Percentiles rank a stretch among this genome's conserved stretches.
Conservation (phyloP, 1,140 invertebrate genomes). For the Nomia melanderi region DNA sequence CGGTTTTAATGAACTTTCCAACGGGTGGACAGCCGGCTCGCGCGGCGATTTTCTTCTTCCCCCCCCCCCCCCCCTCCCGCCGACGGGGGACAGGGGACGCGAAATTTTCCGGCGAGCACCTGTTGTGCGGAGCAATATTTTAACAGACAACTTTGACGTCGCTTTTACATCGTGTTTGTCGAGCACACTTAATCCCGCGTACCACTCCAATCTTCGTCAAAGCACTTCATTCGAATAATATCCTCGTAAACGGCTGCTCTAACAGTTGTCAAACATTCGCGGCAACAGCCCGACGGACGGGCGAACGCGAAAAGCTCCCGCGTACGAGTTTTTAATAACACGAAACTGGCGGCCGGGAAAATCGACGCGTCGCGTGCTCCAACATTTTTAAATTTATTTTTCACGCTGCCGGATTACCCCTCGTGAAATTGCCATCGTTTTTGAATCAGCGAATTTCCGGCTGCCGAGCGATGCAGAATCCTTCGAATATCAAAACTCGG, state of each 20-base stretch:
- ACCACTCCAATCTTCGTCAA: not conserved
- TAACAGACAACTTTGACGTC: not conserved
- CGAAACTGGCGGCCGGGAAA: too few species aligned
- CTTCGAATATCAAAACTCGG: too few species aligned
- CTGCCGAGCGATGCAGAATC: too few species aligned
- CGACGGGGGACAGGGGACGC: not conserved
- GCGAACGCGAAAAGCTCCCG: too few species aligned
- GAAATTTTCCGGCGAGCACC: not conserved
- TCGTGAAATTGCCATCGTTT: too few species aligned
- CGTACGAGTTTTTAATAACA: too few species aligned
- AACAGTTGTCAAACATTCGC: not conserved
- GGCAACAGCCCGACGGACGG: too few species aligned
- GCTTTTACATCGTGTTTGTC: not conserved
- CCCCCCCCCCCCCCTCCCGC: too few species aligned
- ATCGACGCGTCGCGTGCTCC: too few species aligned
- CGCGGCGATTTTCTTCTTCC: not conserved
- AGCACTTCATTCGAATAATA: not conserved
- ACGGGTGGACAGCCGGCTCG: not conserved
- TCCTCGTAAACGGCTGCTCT: not conserved
- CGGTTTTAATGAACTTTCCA: constrained; percentile 21
- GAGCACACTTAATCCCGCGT: not conserved
- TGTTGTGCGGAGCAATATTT: not conserved
- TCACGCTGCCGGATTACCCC: too few species aligned
- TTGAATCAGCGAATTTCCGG: too few species aligned
- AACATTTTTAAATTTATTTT: too few species aligned